Evolutionary conservation across 2,888 invertebrate species (phyloP).

Genomic region (Stenichneumon culpator): DNA sequence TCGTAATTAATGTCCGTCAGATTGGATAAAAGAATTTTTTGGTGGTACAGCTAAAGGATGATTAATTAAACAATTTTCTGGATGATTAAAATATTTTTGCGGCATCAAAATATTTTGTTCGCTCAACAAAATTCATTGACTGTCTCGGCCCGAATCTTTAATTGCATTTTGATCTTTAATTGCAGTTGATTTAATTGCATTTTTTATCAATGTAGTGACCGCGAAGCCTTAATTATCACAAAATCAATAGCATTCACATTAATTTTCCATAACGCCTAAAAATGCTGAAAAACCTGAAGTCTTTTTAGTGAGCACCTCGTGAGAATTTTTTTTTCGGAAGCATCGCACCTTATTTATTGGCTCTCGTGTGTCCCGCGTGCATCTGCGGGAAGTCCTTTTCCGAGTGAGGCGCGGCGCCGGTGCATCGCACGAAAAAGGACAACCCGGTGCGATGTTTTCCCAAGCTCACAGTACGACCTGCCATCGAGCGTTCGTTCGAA

Average conservation of each 20-base stretch:
- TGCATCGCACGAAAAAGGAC: constrained; percentile 71
- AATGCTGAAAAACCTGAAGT: background rate
- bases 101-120: too few relatives aligned
- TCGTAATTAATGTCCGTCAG: too few relatives aligned
- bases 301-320: constrained; percentile 28
- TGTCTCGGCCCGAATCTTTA: too few relatives aligned
- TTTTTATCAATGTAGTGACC: too few relatives aligned
- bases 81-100: too few relatives aligned
- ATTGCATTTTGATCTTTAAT: too few relatives aligned
- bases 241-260: background rate
- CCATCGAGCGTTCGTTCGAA: constrained; percentile 55
- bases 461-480: constrained; percentile 76
- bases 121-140: too few relatives aligned
- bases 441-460: constrained; percentile 73
- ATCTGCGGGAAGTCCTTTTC: constrained; percentile 61
- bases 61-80: too few relatives aligned
- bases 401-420: constrained; percentile 63
- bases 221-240: too few relatives aligned
- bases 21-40: too few relatives aligned
- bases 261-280: background rate
- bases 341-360: constrained; percentile 57
- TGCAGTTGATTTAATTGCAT: too few relatives aligned
- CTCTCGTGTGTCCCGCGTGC: constrained; percentile 31
- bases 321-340: constrained; percentile 59
- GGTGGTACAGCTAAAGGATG: too few relatives aligned